Evolutionary conservation across 2,888 invertebrate species (phyloP).

Genomic region (Lamproptera curius): DNA sequence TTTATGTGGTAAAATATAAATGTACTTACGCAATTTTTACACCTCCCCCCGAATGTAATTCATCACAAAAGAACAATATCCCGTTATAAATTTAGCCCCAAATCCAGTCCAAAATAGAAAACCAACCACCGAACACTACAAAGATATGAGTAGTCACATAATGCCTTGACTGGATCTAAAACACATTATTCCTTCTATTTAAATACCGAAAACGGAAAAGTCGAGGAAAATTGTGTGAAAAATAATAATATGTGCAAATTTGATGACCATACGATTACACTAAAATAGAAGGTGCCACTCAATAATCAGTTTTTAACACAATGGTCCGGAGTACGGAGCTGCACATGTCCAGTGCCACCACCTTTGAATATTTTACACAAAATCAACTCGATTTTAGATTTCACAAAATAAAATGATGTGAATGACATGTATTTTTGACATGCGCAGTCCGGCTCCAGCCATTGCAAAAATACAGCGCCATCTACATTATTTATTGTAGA

Average conservation of each 20-base stretch:
- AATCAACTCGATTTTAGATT: slow-evolving; percentile 61
- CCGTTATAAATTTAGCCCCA: slow-evolving; percentile 55
- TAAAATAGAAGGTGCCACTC: slow-evolving; percentile 33
- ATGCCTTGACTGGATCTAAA: slow-evolving; percentile 44
- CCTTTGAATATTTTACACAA: slow-evolving; percentile 55
- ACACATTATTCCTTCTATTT: slow-evolving; percentile 32
- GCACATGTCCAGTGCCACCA: slow-evolving; percentile 51
- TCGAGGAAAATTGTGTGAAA: slow-evolving; percentile 43
- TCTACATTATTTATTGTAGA: slow-evolving; percentile 35
- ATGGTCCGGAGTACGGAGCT: slow-evolving; percentile 42
- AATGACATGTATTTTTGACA: slow-evolving; percentile 73
- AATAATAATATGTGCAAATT: slow-evolving; percentile 34
- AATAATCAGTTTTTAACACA: slow-evolving; percentile 42
- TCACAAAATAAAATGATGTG: slow-evolving; percentile 68
- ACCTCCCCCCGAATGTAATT: slow-evolving; percentile 47
- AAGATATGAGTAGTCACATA: slow-evolving; percentile 45
- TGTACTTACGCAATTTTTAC: slow-evolving; percentile 68
- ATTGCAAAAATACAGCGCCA: slow-evolving; percentile 40
- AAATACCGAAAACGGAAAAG: slow-evolving; percentile 42
- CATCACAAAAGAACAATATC: slow-evolving; percentile 51
- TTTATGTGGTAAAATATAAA: slow-evolving; percentile 12
- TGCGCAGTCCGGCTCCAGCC: slow-evolving; percentile 50
- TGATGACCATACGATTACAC: slow-evolving; percentile 24
- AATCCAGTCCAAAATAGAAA: slow-evolving; percentile 66
- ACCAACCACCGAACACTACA: slow-evolving; percentile 44